A percentile compares a stretch with the other conserved stretches of the same genome.
Evolutionary conservation across 2,113 vertebrate species (phyloP).

Genomic region (Chaetura pelagica): DNA sequence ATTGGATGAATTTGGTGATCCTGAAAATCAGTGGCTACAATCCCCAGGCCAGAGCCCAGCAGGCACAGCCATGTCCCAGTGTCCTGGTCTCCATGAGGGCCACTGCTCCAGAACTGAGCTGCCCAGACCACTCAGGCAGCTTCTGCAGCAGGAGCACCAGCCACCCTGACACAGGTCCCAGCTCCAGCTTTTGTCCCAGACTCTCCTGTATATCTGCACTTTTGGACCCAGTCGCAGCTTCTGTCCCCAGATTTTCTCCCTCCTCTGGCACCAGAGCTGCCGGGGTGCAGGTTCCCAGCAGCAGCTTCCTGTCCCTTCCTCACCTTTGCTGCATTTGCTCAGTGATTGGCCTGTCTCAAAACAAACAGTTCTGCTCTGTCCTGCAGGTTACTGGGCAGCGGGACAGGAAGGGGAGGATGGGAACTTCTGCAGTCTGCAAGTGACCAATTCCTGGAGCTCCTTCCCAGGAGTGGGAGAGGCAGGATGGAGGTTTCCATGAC

Average conservation of each 20-base stretch:
- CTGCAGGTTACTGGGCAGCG: not conserved
- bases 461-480: not conserved
- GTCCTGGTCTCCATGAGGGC: not conserved
- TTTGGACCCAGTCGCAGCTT: not conserved
- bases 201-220: fast-evolving
- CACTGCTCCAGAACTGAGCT: not conserved
- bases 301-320: not conserved
- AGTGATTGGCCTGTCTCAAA: not conserved
- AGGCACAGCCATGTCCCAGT: not conserved
- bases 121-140: not conserved
- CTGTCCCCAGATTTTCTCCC: not conserved
- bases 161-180: not conserved
- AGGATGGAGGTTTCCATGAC: not conserved
- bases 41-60: not conserved
- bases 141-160: not conserved
- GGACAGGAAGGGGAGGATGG: not conserved
- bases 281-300: not conserved
- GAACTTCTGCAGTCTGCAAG: not conserved
- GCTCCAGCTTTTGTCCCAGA: not conserved
- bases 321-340: not conserved
- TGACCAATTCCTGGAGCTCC: not conserved
- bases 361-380: not conserved
- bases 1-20: not conserved
- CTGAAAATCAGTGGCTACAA: not conserved
- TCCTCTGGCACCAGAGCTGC: fast-evolving